Conservation (phyloP, 2,113 vertebrate genomes). For the Vidua macroura region DNA sequence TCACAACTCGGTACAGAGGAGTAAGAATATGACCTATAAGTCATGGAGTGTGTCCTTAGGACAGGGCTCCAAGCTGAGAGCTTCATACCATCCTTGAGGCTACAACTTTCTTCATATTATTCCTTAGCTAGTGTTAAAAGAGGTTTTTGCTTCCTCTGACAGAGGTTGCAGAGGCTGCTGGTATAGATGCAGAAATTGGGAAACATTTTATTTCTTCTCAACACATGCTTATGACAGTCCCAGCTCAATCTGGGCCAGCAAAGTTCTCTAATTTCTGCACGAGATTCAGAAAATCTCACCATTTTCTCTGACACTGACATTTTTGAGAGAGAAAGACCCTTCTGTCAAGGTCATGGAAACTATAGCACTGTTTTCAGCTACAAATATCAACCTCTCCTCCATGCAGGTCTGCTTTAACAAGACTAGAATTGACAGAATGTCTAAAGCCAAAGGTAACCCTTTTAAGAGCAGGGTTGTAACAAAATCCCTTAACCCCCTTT, state of each 20-base stretch:
- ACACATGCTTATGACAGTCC: neutral
- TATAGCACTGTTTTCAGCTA: neutral
- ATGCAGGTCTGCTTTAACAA: neutral
- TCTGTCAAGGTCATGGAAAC: neutral
- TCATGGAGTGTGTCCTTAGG: neutral
- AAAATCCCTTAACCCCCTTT: neutral
- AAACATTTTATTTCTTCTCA: neutral
- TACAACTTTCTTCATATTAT: neutral
- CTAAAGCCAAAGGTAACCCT: neutral
- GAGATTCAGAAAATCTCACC: neutral
- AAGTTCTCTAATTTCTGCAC: neutral
- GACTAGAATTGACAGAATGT: neutral
- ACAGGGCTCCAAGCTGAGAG: neutral
- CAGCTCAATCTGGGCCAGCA: neutral
- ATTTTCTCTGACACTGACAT: neutral
- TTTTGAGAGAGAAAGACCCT: neutral
- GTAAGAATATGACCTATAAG: neutral
- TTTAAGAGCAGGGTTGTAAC: neutral
- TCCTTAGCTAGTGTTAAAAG: neutral
- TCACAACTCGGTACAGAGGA: neutral
- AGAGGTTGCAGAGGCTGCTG: neutral
- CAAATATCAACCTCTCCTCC: neutral
- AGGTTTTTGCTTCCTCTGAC: neutral
- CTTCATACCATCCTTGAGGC: neutral
- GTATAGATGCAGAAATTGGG: neutral